Base-by-base conservation (phyloP, 2,797 vertebrate genomes). In the Chromobotia macracanthus region DNA sequence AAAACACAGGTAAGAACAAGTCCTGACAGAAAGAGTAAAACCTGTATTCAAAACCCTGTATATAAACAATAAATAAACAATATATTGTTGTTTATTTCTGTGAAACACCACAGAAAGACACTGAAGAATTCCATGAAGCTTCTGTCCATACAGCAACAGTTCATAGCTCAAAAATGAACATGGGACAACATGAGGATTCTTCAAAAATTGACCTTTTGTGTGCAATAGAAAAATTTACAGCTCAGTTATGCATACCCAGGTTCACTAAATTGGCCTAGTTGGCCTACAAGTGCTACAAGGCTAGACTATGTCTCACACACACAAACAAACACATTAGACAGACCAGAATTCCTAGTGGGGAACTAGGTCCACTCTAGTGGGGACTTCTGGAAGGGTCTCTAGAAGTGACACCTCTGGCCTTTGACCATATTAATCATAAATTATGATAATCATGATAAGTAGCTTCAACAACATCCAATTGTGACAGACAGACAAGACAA, bases 261-360 rank as follows among this genome's bases (percentile, higher is more conserved):
- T 82, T 80, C 35, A 80, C 44, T 53, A 77, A 61, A 71, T 79
- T 80, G 53, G 9, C 74, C 80, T 74, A 84, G 77, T 82, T 84
- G 73, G 73, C 11, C 13, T 75, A 28, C 16, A 68, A n/a, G n/a
- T 16, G 44, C 68, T 28, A 19, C 68, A 66, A 2, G 56, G 50
- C 73, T 74, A 69, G 44, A 74, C 53, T 41, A 5, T 28, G 70
- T 72, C 67, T 75, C 66, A 23, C 60, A 76, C 44, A 67, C 68
- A 72, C 51, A 41, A 28, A 76, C 46, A n/a, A n/a, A n/a, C n/a
- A n/a, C n/a, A n/a, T 23, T 56, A 60, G 28, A 46, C 13, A 76
- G 55, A 18, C 58, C 53, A 80, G 74, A 48, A 70, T 50, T 76
- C 72, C 72, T n/a, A n/a, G n/a, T n/a, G n/a, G n/a, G n/a, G n/a